Evolutionary conservation across 2,113 vertebrate genomes (phyloP).

Genomic region (Elgaria multicarinata): DNA sequence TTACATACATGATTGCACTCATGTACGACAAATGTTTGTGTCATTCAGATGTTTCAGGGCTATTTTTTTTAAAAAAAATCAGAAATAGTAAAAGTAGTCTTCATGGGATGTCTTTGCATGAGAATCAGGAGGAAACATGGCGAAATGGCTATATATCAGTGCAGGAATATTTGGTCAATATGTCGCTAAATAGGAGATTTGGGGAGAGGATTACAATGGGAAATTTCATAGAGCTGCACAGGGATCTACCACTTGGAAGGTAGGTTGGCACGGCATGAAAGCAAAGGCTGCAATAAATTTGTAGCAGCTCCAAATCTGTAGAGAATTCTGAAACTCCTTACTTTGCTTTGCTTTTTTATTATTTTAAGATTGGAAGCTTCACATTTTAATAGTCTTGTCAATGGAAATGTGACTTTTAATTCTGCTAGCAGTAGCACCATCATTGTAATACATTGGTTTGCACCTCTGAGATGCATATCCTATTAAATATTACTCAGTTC

Average conservation of each 20-base stretch:
- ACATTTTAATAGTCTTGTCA: constrained; percentile 32
- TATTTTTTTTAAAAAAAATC: background rate
- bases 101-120: background rate
- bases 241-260: constrained; percentile 28
- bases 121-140: background rate
- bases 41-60: background rate
- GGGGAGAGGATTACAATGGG: background rate
- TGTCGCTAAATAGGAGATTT: constrained; percentile 16
- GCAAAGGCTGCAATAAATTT: constrained; percentile 52
- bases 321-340: constrained; percentile 47
- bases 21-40: background rate
- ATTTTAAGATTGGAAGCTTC: constrained; percentile 22
- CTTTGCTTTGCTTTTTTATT: constrained; percentile 40
- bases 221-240: constrained; percentile 34
- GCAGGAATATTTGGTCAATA: constrained; percentile 30
- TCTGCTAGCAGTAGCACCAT: constrained; percentile 41
- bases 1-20: background rate
- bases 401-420: constrained; percentile 52
- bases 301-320: constrained; percentile 41
- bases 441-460: constrained; percentile 31
- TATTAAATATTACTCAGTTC: background rate
- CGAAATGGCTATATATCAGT: background rate
- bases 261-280: constrained; percentile 24
- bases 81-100: background rate
- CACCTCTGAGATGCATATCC: constrained; percentile 26